Evolutionary conservation across 2,113 vertebrate genomes (phyloP).

Genomic region (Callionymus lyra): DNA sequence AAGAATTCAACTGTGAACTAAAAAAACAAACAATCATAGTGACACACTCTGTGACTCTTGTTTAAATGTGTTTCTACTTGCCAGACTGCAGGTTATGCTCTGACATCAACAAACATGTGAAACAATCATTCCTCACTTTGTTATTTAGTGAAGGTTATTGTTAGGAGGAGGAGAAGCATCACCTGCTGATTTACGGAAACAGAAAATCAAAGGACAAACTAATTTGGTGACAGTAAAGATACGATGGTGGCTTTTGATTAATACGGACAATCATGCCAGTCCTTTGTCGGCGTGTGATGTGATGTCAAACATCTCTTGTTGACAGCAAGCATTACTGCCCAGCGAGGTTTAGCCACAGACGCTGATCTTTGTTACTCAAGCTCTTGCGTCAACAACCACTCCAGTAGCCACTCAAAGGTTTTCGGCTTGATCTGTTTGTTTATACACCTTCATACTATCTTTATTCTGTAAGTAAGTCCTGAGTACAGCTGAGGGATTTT

Average conservation of each 20-base stretch:
- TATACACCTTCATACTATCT: background rate
- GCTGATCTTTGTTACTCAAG: conserved; percentile 24
- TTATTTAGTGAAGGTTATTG: conserved; percentile 8
- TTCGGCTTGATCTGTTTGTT: conserved; percentile 29
- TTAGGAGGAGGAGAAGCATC: conserved; percentile 7
- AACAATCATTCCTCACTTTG: conserved; percentile 15
- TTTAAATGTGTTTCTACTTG: conserved; percentile 11
- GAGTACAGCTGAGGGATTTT: too few species aligned
- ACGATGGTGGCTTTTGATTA: conserved; percentile 25
- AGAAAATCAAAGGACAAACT: conserved; percentile 29
- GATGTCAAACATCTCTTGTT: conserved; percentile 42
- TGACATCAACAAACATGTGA: conserved; percentile 5
- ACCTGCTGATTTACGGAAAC: conserved; percentile 34
- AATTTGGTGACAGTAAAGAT: conserved; percentile 31
- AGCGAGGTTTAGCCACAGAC: conserved; percentile 34
- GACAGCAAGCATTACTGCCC: conserved; percentile 20
- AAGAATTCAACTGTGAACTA: too few species aligned
- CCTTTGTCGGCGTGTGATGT: conserved; percentile 38
- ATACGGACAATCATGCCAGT: conserved; percentile 31
- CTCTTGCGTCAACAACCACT: conserved; percentile 31
- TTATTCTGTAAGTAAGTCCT: conserved; percentile 11
- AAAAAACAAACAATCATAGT: too few species aligned
- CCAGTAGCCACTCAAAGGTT: conserved; percentile 26
- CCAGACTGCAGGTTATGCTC: conserved; percentile 8
- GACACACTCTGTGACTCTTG: conserved; percentile 4